These are phyloP conservation scores for Synanthedon myopaeformis DNA, from an alignment of 2,888 invertebrate genomes.

Conservation along the genomic window DNA sequence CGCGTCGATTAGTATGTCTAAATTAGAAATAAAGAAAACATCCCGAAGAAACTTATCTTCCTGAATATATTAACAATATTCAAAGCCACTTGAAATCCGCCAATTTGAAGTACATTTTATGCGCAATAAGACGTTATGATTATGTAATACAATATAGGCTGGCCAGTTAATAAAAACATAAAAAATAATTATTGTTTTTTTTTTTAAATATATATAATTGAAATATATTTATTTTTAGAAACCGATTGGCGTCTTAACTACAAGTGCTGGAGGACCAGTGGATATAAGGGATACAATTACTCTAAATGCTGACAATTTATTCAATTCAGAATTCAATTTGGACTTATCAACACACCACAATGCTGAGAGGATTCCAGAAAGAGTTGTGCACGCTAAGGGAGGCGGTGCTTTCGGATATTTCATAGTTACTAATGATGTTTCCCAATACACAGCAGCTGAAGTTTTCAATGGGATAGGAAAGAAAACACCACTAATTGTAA, in stretches of 20 bases:
- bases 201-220: no score
- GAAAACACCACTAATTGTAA: conserved; percentile 77
- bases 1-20: no score
- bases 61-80: no score
- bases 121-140: no score
- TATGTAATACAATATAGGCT: no score
- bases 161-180: no score
- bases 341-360: conserved; percentile 74
- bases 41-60: no score
- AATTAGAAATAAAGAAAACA: no score
- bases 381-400: conserved; percentile 93
- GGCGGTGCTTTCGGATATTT: conserved; percentile 86
- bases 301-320: conserved; percentile 73
- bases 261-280: conserved; percentile 82
- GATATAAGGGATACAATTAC: conserved; percentile 77
- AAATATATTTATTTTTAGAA: conserved; percentile 36
- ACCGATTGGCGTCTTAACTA: conserved; percentile 72
- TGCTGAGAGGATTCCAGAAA: conserved; percentile 89
- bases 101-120: no score
- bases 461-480: conserved; percentile 81
- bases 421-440: conserved; percentile 84
- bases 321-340: conserved; percentile 18
- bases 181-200: no score
- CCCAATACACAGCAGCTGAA: conserved; percentile 79
- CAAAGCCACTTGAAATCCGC: no score